Conservation (phyloP, 2,113 vertebrate species). For the Chionodraco myersi region DNA sequence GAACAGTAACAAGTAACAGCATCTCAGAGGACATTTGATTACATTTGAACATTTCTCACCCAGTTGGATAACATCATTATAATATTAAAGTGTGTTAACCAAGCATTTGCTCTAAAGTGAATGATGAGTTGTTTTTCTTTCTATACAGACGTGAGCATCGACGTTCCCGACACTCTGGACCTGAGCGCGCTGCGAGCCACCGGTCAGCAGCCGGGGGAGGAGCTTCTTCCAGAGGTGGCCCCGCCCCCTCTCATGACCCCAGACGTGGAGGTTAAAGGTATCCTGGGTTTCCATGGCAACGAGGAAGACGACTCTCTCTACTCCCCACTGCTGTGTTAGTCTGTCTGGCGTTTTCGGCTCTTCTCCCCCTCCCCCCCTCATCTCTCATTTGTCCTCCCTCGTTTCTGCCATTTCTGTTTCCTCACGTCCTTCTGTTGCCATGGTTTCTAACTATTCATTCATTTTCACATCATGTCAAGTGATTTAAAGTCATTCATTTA, state of each 20-base stretch:
- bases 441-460: constrained; percentile 35
- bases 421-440: constrained; percentile 52
- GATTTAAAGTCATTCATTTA: constrained; percentile 12
- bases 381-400: constrained; percentile 25
- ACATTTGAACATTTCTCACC: background rate
- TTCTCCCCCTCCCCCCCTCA: constrained; percentile 61
- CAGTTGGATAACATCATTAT: background rate
- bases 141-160: constrained; percentile 93
- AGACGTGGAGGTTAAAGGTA: constrained; percentile 99
- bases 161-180: constrained; percentile 96
- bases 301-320: constrained; percentile 99
- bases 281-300: constrained; percentile 99
- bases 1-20: background rate
- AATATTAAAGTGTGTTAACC: background rate
- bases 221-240: constrained; percentile 97
- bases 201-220: constrained; percentile 95
- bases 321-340: constrained; percentile 99
- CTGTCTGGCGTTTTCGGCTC: constrained; percentile 90
- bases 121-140: background rate
- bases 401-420: constrained; percentile 64
- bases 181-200: constrained; percentile 90
- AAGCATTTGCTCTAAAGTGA: background rate
- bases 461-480: constrained; percentile 21
- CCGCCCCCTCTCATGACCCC: constrained; percentile 96
- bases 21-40: background rate